phyloP scores from a whole-genome alignment of 2,888 invertebrate species.

The Taphrorychus bicolor region DNA sequence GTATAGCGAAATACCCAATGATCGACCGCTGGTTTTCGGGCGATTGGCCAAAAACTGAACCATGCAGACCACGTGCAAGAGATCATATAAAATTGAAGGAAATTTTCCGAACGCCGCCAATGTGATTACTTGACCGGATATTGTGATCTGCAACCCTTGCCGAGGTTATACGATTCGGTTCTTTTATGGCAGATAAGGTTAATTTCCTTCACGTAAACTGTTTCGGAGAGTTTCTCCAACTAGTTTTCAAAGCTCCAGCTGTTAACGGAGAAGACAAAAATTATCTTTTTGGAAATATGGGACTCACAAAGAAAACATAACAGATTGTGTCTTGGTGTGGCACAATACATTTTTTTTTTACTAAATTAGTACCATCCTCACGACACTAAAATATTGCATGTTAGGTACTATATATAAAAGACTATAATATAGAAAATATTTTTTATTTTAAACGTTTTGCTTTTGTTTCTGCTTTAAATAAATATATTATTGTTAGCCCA shows the following conservation, averaged over 20 bases:
- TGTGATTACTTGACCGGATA: conserved; percentile 56
- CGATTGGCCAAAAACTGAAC: conserved; percentile 40
- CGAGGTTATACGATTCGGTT: conserved; percentile 33
- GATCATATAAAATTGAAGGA: conserved; percentile 60
- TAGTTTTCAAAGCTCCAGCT: neutral
- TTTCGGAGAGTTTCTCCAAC: neutral
- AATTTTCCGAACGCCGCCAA: conserved; percentile 56
- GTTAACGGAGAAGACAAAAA: too few species aligned
- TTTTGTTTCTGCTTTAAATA: too few species aligned
- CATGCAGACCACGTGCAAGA: conserved; percentile 57
- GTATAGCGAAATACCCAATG: conserved; percentile 43
- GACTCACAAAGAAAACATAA: too few species aligned
- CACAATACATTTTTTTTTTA: too few species aligned
- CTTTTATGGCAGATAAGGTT: conserved; percentile 19
- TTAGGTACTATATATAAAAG: too few species aligned
- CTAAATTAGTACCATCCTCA: too few species aligned
- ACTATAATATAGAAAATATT: too few species aligned
- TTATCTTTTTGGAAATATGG: too few species aligned
- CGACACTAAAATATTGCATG: too few species aligned
- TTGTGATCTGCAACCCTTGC: conserved; percentile 47
- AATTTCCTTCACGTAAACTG: neutral
- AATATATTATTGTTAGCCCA: too few species aligned
- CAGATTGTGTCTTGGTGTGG: too few species aligned
- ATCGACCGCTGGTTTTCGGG: conserved; percentile 39
- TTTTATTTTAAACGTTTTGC: too few species aligned